Base-by-base conservation (phyloP, 2,888 invertebrate species). In the Sycophila texana region DNA sequence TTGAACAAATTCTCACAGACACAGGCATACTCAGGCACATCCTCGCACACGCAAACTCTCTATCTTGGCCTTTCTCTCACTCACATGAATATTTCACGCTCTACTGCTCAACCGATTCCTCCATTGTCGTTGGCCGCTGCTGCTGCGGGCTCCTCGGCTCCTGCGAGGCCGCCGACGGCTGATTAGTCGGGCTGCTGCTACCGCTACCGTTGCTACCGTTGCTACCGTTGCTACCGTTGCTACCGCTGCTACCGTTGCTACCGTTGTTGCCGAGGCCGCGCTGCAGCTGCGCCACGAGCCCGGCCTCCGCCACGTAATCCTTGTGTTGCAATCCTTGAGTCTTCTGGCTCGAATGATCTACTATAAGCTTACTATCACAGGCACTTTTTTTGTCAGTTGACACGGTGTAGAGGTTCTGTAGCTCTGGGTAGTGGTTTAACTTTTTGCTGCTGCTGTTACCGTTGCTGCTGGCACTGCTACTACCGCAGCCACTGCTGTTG, bases 311-410 rank as follows among this genome's bases (percentile, higher is more conserved):
- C 74, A 77, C 84, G 75, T 82, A 83, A 82, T 84, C 84, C 82
- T 83, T 85, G 80, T 87, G 88, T 82, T 86, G 88, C 82, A n/a
- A n/a, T n/a, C n/a, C 16, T n/a, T 53, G 53, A 89, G 86, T 88
- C 85, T 89, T 89, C 88, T 89, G 90, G 88, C 89, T 90, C 88
- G 89, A 89, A 89, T 89, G 90, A 87, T 90, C 90, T 88, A 90
- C 88, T 90, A 90, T 90, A 89, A 90, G 89, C 88, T 91, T 91
- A 90, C 90, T 91, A 91, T 91, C 91, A 91, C 91, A 91, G 91
- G 91, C 91, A 91, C 91, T 91, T 91, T 90, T 91, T 91, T 90
- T 90, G 86, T 90, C 90, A 88, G 88, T 90, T 89, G 90, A 88
- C 85, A 88, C 89, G 88, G 89, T 86, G 87, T 90, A 89, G 85